Conservation (phyloP, 2,888 invertebrate species). For the Ctena decussata region DNA sequence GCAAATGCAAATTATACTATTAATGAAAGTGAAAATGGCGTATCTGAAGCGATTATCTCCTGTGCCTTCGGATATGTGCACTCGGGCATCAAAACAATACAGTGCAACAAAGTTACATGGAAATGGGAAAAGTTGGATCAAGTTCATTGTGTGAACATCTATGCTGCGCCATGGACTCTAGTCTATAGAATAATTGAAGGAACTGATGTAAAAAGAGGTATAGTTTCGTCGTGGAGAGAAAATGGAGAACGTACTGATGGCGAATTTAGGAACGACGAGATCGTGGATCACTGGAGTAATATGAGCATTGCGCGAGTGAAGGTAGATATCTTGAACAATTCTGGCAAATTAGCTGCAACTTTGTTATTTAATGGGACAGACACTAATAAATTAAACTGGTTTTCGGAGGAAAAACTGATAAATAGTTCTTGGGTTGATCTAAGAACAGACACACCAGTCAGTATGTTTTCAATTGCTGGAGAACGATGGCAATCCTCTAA, state of each 20-base stretch:
- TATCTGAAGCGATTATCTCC: not conserved
- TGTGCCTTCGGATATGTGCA: not conserved
- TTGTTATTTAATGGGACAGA: not conserved
- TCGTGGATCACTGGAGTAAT: not conserved
- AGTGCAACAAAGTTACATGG: not conserved
- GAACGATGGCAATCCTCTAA: too few relatives aligned
- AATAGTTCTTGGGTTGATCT: not conserved
- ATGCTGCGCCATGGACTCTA: not conserved
- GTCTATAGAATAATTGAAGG: not conserved
- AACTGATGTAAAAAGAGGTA: too few relatives aligned
- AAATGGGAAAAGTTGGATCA: not conserved
- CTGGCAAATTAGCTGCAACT: not conserved
- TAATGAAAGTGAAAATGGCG: not conserved
- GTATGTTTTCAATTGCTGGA: not conserved
- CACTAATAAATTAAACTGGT: not conserved
- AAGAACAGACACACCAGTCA: not conserved
- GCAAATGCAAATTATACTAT: not conserved
- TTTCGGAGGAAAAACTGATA: not conserved
- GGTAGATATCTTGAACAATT: not conserved
- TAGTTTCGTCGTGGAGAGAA: not conserved
- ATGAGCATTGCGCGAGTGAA: not conserved
- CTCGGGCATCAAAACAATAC: not conserved
- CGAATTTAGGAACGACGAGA: not conserved
- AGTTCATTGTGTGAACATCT: not conserved
- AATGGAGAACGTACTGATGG: not conserved